Evolutionary conservation across 1,140 invertebrate genomes (phyloP).

Genomic region (Nasonia giraulti): DNA sequence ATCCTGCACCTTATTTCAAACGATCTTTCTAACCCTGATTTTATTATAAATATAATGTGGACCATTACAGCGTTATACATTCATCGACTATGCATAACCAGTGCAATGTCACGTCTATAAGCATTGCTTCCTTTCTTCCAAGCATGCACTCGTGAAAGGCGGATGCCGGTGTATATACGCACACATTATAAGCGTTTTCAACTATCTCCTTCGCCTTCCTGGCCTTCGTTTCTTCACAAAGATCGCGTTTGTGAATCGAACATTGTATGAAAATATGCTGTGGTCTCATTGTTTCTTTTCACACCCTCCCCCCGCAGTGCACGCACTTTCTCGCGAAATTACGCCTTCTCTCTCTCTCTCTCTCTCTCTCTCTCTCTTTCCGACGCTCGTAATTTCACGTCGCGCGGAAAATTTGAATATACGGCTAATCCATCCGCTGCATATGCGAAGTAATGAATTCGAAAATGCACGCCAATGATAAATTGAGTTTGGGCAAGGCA

Average conservation of each 20-base stretch:
- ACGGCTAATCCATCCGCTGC: too few relatives aligned
- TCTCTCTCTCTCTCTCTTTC: not conserved
- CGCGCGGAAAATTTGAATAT: too few relatives aligned
- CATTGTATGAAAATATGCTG: not conserved
- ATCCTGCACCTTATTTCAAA: too few relatives aligned
- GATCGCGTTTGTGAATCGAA: not conserved
- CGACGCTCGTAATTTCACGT: too few relatives aligned
- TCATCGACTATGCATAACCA: constrained; percentile 12
- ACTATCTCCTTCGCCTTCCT: not conserved
- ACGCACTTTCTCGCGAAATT: not conserved
- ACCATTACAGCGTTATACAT: not conserved
- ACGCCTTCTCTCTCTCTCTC: too few relatives aligned
- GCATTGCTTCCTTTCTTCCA: not conserved
- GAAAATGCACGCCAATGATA: too few relatives aligned
- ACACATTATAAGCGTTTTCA: not conserved
- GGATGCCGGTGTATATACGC: not conserved
- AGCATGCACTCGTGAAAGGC: constrained; percentile 11
- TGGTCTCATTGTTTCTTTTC: not conserved
- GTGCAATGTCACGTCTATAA: constrained; percentile 32
- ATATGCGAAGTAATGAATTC: too few relatives aligned
- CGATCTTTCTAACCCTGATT: too few relatives aligned
- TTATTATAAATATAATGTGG: not conserved
- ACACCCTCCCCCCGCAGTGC: not conserved
- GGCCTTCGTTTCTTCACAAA: not conserved
- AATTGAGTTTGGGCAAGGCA: too few relatives aligned